Evolutionary conservation across 2,888 invertebrate species (phyloP).

Genomic region (Drosophila infuscata): DNA sequence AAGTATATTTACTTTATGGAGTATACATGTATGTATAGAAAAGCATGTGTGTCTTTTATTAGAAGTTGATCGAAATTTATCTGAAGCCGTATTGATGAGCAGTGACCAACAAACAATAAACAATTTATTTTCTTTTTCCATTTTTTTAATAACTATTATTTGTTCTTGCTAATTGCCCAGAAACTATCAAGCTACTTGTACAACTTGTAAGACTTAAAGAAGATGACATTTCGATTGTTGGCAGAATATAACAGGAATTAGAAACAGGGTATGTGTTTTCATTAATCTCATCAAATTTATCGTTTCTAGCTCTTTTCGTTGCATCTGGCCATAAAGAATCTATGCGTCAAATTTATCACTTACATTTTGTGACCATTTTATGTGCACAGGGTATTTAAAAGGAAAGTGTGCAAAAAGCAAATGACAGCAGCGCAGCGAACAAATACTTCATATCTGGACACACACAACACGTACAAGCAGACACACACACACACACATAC

Average conservation of each 20-base stretch:
- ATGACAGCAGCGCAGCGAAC: constrained; percentile 49
- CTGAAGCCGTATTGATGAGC: not conserved
- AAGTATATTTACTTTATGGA: not conserved
- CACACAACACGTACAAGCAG: constrained; percentile 16
- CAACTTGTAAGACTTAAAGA: not conserved
- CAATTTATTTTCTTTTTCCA: not conserved
- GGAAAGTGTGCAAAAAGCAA: constrained; percentile 45
- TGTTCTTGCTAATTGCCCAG: too few species aligned
- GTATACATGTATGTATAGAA: not conserved
- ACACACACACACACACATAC: constrained; percentile 24
- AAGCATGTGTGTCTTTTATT: too few species aligned
- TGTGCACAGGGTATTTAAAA: constrained; percentile 16
- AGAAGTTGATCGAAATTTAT: not conserved
- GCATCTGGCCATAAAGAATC: not conserved
- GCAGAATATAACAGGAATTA: not conserved
- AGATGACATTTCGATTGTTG: not conserved
- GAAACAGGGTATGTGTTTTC: not conserved
- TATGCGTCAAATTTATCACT: not conserved
- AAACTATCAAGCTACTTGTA: too few species aligned
- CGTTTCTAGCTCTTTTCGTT: not conserved
- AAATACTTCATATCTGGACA: constrained; percentile 63
- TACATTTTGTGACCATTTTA: not conserved
- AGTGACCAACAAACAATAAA: not conserved
- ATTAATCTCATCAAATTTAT: not conserved
- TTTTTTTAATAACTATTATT: not conserved